Evolutionary conservation across 2,113 vertebrate species (phyloP), one percentile per base, ranked within the genome.

Genomic region (Channa argus): DNA sequence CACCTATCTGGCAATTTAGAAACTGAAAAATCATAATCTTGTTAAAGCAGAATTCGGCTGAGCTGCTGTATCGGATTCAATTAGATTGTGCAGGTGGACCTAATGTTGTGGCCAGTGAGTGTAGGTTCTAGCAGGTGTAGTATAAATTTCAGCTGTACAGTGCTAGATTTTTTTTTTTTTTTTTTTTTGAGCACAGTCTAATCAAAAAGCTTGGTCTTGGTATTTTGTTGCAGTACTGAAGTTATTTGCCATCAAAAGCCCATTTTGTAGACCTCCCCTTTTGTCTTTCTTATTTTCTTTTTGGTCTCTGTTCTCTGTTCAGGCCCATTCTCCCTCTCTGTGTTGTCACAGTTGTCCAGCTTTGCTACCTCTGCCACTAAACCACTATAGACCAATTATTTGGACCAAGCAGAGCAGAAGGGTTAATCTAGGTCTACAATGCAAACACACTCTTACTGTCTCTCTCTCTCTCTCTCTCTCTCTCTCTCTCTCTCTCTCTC

Each of bases 331-430:
- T 78, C 64, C 2, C 63, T 38, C 45, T 24, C 39, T 8, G 12
- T 10, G 41, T 61, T 65, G 64, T 80, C 75, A 39, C n/a, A 73
- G 56, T 59, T 12, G 13, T 76, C 65, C 53, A 13, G 37, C 77
- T 71, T 69, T 3, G 83, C 64, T 59, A 39, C 66, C 54, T 79
- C 9, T 2, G 52, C 74, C 54, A 72, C 6, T n/a, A 71, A 86
- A 76, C 79, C 74, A 77, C 67, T 85, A 71, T 49, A 73, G 80
- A 24, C 24, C 24, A 24, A 56, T 88, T 90, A 84, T 89, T 88
- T 78, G 78, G 73, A 80, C 79, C 71, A 74, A 86, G 74, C 81
- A 58, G 73, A 85, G 87, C 87, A 80, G 80, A 82, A 77, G 74
- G 77, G 71, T 84, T 85, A 76, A 87, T 87, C 64, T 61, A 38